Evolutionary conservation across 1,140 invertebrate genomes (phyloP), one percentile per base, ranked within the genome.

Genomic region (Drosophila truncata): DNA sequence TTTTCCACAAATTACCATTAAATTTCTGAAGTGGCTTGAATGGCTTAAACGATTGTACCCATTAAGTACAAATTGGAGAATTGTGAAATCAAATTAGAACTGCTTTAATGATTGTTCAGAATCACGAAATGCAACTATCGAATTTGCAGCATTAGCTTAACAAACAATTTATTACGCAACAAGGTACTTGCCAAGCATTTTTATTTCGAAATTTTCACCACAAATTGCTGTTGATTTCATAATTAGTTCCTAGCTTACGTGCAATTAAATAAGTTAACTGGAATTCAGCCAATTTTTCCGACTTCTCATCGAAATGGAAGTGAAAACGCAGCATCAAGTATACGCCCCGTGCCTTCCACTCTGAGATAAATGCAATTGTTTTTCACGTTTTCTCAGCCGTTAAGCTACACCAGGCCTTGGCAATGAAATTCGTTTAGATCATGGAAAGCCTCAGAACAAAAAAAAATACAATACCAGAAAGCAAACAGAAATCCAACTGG

Each of bases 361-460:
- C 10, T 16, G 29, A 41, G 13, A 57, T 54, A 14, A 23, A 82
- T 82, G 31, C 57, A 75, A 74, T 80, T 80, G 72, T 75, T 66
- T 50, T 78, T 23, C 25, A 49, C 44, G 69, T 69, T 78, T 79
- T 83, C 81, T 80, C 81, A 84, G 37, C 54, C 23, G 31, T 57
- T 77, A 47, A 69, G 46, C 42, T 49, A 18, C 49, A 13, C 20
- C 20, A 41, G 37, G 41, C 82, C 64, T 86, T 84, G 76, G 41
- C 69, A 83, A 72, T 81, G 50, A 86, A 85, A 64, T 69, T 62
- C 70, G n/a, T 79, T 41, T 60, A 50, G 57, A 67, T 82, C 78
- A 54, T 52, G 35, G 35, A 57, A 52, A 55, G 39, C 7, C 27
- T 18, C 25, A 31, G 49, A 69, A 58, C 23, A 42, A 44, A 46